These are phyloP conservation scores for Nesogale talazaci DNA, from an alignment of 2,113 vertebrate species.

Conservation along the genomic window DNA sequence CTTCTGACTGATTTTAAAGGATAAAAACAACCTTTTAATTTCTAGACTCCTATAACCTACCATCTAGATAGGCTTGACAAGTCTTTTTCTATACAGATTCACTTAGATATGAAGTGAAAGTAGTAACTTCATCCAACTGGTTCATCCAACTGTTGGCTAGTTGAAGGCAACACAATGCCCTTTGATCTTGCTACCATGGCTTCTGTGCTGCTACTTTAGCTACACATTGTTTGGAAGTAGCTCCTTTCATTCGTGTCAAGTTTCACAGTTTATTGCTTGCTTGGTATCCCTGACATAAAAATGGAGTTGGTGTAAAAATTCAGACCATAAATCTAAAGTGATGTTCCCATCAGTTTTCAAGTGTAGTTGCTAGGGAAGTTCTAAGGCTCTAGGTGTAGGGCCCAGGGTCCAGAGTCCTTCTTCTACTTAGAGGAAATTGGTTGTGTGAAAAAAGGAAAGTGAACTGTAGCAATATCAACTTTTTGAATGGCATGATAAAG, in stretches of 20 bases:
- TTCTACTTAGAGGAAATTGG: neutral
- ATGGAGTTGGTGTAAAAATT: slow-evolving; percentile 9
- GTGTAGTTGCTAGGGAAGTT: neutral
- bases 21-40: slow-evolving; percentile 9
- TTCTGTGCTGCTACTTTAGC: neutral
- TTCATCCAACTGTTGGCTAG: neutral
- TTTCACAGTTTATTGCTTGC: slow-evolving; percentile 8
- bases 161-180: neutral
- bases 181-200: neutral
- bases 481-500: neutral
- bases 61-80: neutral
- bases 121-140: neutral
- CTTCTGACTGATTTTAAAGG: neutral
- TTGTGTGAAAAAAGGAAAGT: neutral
- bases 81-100: neutral
- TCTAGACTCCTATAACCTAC: neutral
- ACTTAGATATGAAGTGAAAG: neutral
- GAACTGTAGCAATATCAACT: neutral
- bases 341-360: neutral
- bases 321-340: neutral
- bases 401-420: neutral
- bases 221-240: neutral
- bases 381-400: neutral
- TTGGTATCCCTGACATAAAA: neutral
- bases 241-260: neutral